Evolutionary conservation across 2,797 vertebrate genomes (phyloP).

Genomic region (Phataginus tricuspis): DNA sequence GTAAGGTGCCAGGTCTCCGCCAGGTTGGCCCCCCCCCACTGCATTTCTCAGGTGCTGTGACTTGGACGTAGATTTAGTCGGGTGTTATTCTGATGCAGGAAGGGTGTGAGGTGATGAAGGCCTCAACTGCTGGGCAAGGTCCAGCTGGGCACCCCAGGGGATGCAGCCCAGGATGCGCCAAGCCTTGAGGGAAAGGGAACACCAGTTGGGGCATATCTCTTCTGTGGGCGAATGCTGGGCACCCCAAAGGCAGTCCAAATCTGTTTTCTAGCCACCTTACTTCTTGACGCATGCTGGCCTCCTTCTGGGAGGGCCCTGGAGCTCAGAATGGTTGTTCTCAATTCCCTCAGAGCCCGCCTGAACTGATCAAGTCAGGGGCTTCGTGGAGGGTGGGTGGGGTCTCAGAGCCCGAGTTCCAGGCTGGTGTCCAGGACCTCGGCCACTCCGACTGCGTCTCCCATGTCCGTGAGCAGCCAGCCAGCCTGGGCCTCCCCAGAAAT

Average conservation of each 20-base stretch:
- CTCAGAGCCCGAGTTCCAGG: not conserved
- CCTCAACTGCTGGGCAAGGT: not conserved
- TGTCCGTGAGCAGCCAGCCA: not conserved
- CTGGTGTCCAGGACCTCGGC: not conserved
- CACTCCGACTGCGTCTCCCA: fast-evolving
- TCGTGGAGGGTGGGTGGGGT: fast-evolving
- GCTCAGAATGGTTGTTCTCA: not conserved
- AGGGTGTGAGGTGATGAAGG: not conserved
- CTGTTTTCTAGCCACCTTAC: not conserved
- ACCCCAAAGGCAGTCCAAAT: fast-evolving
- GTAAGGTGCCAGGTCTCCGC: not conserved
- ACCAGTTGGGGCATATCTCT: not conserved
- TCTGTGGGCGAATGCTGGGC: fast-evolving
- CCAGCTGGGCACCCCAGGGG: not conserved
- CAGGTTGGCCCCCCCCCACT: not conserved
- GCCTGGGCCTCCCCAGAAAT: too few relatives aligned
- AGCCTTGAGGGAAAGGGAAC: not conserved
- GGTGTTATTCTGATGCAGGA: not conserved
- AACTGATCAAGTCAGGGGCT: not conserved
- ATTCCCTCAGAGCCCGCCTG: not conserved
- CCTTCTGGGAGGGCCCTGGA: not conserved
- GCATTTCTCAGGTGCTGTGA: not conserved
- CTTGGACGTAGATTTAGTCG: not conserved
- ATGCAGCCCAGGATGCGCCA: not conserved
- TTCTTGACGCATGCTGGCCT: not conserved